A percentile compares a stretch with the other conserved stretches of the same genome.
These are phyloP conservation scores for Chromis chromis DNA, from an alignment of 2,797 vertebrate species.

Conservation along the genomic window DNA sequence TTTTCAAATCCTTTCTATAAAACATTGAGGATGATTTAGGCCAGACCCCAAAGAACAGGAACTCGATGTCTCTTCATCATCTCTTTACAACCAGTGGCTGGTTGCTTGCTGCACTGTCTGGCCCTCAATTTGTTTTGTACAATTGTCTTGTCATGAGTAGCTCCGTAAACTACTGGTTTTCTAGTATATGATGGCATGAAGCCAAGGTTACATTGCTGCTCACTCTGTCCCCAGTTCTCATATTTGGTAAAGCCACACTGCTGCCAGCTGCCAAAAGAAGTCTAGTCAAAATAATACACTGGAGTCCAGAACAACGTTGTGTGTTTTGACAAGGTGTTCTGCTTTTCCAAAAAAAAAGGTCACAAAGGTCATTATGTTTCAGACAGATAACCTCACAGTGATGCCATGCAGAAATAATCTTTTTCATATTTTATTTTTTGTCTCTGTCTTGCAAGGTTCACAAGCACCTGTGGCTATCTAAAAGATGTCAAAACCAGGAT, in stretches of 20 bases:
- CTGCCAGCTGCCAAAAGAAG: constrained; percentile 18
- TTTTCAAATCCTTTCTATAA: too few species aligned
- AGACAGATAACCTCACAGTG: background rate
- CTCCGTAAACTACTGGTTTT: background rate
- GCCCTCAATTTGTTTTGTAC: background rate
- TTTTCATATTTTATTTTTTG: background rate
- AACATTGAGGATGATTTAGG: background rate
- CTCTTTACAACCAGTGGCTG: background rate
- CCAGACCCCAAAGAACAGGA: background rate
- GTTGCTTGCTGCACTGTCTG: background rate
- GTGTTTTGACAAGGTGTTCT: constrained; percentile 1
- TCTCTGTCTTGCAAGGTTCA: background rate
- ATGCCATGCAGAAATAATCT: background rate
- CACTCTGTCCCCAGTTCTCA: constrained; percentile 9
- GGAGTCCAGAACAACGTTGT: background rate
- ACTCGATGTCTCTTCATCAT: background rate
- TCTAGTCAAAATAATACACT: background rate
- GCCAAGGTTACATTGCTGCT: constrained; percentile 9
- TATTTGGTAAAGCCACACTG: background rate
- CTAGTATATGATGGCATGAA: constrained; percentile 2
- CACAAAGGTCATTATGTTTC: background rate
- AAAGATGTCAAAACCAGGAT: too few species aligned
- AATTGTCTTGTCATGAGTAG: constrained; percentile 19
- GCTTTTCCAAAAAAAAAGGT: background rate
- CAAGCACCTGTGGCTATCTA: background rate